Evolutionary conservation across 2,888 invertebrate genomes (phyloP).

Genomic region (Netelia virgata): DNA sequence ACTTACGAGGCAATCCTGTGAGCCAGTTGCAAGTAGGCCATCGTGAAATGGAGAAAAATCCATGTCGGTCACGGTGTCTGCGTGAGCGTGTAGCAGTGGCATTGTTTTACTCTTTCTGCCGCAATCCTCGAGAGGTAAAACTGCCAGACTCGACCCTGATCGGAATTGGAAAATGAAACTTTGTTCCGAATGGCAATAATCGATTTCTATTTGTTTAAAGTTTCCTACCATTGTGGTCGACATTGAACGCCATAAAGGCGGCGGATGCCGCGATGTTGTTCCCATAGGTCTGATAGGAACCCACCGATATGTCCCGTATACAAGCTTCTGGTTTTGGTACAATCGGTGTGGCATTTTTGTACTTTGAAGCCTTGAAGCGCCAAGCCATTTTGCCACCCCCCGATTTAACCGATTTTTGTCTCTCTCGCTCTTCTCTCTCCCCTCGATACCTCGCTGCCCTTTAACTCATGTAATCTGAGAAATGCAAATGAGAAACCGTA

Average conservation of each 20-base stretch:
- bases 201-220: neutral
- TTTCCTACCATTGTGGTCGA: conserved; percentile 92
- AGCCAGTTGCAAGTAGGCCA: conserved; percentile 95
- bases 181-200: neutral
- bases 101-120: conserved; percentile 95
- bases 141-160: conserved; percentile 94
- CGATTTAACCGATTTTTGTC: conserved; percentile 61
- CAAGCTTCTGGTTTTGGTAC: conserved; percentile 97
- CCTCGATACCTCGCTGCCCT: conserved; percentile 69
- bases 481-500: conserved; percentile 52
- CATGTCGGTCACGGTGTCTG: conserved; percentile 97
- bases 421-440: conserved; percentile 64
- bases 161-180: neutral
- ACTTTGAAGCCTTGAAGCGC: conserved; percentile 99
- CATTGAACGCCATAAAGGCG: conserved; percentile 97
- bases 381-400: conserved; percentile 90
- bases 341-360: conserved; percentile 98
- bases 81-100: conserved; percentile 94
- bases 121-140: conserved; percentile 94
- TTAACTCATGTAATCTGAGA: conserved; percentile 82
- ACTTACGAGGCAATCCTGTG: conserved; percentile 93
- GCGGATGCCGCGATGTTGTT: conserved; percentile 97
- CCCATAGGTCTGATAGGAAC: conserved; percentile 97
- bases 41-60: conserved; percentile 98
- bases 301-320: conserved; percentile 94